A percentile compares a stretch with the other conserved stretches of the same genome.
phyloP scores from a whole-genome alignment of 2,797 vertebrate genomes.

The Argentina silus region DNA sequence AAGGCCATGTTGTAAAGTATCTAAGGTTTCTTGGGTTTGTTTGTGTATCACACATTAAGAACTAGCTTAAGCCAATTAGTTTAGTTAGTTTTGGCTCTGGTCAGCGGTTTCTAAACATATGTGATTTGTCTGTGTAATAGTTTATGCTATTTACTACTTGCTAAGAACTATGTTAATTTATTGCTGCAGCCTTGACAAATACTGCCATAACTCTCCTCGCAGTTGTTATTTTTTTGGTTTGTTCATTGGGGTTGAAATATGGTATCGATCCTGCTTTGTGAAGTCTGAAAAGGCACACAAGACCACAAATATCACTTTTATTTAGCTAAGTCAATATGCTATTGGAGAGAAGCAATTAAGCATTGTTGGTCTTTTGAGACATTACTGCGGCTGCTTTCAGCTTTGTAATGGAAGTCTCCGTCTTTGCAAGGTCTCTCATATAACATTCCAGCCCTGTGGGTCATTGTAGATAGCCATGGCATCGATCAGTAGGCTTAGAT shows the following conservation, averaged over 20 bases:
- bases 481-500: slow-evolving; percentile 8
- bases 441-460: slow-evolving; percentile 11
- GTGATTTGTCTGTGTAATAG: slow-evolving; percentile 14
- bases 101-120: slow-evolving; percentile 30
- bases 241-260: slow-evolving; percentile 35
- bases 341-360: slow-evolving; percentile 56
- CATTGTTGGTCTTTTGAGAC: slow-evolving; percentile 44
- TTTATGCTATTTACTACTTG: slow-evolving; percentile 22
- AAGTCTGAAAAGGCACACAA: slow-evolving; percentile 36
- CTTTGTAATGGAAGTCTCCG: slow-evolving; percentile 41
- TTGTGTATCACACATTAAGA: slow-evolving; percentile 25
- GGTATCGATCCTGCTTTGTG: slow-evolving; percentile 38
- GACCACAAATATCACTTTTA: slow-evolving; percentile 51
- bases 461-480: slow-evolving; percentile 1
- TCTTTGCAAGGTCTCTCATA: slow-evolving; percentile 34
- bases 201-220: slow-evolving; percentile 23
- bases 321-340: slow-evolving; percentile 42
- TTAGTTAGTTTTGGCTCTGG: slow-evolving; percentile 13
- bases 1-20: neutral
- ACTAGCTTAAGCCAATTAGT: slow-evolving; percentile 29
- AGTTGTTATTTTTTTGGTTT: slow-evolving; percentile 9
- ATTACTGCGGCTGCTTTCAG: slow-evolving; percentile 37
- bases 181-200: slow-evolving; percentile 20
- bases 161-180: slow-evolving; percentile 20
- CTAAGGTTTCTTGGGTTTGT: slow-evolving; percentile 6